Base-by-base conservation (phyloP, 2,797 vertebrate species). In the Muraenolepis orangiensis region DNA sequence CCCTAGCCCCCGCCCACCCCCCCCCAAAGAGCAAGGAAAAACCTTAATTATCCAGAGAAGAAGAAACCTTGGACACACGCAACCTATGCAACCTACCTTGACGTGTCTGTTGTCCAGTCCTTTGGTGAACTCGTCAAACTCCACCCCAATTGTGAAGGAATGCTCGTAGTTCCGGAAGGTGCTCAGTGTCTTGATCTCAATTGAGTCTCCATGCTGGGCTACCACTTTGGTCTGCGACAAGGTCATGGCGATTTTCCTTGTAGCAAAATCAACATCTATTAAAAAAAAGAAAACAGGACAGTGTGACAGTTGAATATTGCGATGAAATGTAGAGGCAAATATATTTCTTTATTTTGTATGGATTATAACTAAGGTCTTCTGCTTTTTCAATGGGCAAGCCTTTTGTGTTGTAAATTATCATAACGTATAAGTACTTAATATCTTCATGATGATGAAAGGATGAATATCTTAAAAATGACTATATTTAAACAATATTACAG, bases 211-310 rank as follows among this genome's bases (percentile, higher is more conserved):
- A 0, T 97, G 81, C 90, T 98, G 97, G 66, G 82, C 14, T 4
- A 99, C 85, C 80, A 95, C 94, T 86, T 98, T 98, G 16, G 95
- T 96, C 91, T 96, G 97, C 78, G 76, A 93, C 80, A 99, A 90
- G 70, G 89, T 92, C 6, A 88, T 76, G 11, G 97, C 96, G 67
- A 98, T 95, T 92, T 98, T 98, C 67, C 97, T 94, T 73, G 95
- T 96, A 3, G 95, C 93, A 89, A 97, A 96, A 87, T 96, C 95
- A 74, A 97, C 95, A 82, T 92, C 97, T 99, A 82, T 30, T 30
- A 66, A 29, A 57, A n/a, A 57, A 57, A n/a, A 57, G 26, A 29
- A 2, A 64, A 6, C 18, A 74, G 8, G 79, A 74, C 4, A 66
- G 29, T 83, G 46, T 79, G 26, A 72, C n/a, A 72, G n/a, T 46